phyloP scores from a whole-genome alignment of 2,797 vertebrate genomes.

The Yasuhikotakia modesta region DNA sequence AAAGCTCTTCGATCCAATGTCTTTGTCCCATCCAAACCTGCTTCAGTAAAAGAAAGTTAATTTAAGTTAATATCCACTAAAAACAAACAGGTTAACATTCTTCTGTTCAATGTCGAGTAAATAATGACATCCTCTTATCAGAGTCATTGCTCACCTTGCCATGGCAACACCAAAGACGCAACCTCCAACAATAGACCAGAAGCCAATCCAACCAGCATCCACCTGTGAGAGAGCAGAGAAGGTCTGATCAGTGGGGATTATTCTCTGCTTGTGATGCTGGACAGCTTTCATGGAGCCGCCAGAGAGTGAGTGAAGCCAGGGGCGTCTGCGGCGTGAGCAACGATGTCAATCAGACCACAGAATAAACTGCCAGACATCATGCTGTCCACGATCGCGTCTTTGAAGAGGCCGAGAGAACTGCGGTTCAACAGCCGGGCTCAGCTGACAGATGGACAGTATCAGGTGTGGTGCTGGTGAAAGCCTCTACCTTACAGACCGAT shows the following conservation, averaged over 20 bases:
- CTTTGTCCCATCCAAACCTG: too few species aligned
- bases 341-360: conserved; percentile 38
- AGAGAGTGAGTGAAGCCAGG: conserved; percentile 21
- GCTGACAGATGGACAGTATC: conserved; percentile 37
- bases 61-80: background rate
- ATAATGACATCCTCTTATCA: background rate
- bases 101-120: background rate
- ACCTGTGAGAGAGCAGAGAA: conserved; percentile 75
- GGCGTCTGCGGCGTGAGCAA: conserved; percentile 22
- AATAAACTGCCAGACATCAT: conserved; percentile 45
- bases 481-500: conserved; percentile 21
- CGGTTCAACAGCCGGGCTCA: conserved; percentile 29
- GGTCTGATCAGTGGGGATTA: conserved; percentile 17
- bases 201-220: conserved; percentile 97
- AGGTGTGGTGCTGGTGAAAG: conserved; percentile 11
- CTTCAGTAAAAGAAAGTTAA: too few species aligned
- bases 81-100: background rate
- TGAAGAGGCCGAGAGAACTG: conserved; percentile 27
- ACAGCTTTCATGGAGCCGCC: conserved; percentile 31
- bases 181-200: conserved; percentile 95
- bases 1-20: too few species aligned
- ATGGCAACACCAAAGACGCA: conserved; percentile 94
- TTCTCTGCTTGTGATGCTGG: conserved; percentile 49
- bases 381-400: conserved; percentile 34
- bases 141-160: conserved; percentile 82